Evolutionary conservation across 2,113 vertebrate genomes (phyloP), one percentile per base, ranked within the genome.

Genomic region (Sylvilagus bachmani): DNA sequence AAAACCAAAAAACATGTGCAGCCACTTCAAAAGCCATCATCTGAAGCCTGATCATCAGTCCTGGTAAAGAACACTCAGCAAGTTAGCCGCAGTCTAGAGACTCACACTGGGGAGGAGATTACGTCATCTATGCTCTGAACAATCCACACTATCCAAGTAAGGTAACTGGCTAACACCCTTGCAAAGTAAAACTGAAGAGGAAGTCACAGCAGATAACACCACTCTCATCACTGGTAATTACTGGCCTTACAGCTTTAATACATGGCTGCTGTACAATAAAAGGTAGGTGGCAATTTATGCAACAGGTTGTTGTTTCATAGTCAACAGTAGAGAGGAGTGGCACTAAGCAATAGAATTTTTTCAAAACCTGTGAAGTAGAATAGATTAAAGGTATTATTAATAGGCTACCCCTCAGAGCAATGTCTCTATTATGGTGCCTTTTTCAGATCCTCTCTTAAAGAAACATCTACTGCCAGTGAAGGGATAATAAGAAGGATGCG

Each of bases 151-250:
- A 55, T n/a, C 31, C 62, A 75, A 71, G 70, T 55, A 53, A 91
- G 70, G 66, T 55, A 71, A 83, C 25, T 13, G 84, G 55, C 51
- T 27, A 55, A 89, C 61, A 84, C 31, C 53, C 81, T 94, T 94
- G 75, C 27, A 44, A 89, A 94, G 69, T 64, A 89, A 95, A 92
- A 86, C 82, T 61, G 67, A 90, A 83, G 51, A 95, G 86, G 89
- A 95, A 95, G 90, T 93, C 73, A 78, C 9, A 29, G 81, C 62
- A 90, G 81, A 93, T 84, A 90, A 78, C 70, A 24, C 38, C 74
- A 64, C 36, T 88, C 44, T 95, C 86, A 36, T 86, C 51, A 53
- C 80, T 80, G 82, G 55, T 95, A 96, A 96, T 95, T 91, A 95
- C 67, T 58, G 33, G 36, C 66, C 82, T 86, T 86, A 66, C 24